A percentile compares a stretch with the other conserved stretches of the same genome.
Conservation (phyloP, 2,888 invertebrate species). For the Coecobrya sp. region DNA sequence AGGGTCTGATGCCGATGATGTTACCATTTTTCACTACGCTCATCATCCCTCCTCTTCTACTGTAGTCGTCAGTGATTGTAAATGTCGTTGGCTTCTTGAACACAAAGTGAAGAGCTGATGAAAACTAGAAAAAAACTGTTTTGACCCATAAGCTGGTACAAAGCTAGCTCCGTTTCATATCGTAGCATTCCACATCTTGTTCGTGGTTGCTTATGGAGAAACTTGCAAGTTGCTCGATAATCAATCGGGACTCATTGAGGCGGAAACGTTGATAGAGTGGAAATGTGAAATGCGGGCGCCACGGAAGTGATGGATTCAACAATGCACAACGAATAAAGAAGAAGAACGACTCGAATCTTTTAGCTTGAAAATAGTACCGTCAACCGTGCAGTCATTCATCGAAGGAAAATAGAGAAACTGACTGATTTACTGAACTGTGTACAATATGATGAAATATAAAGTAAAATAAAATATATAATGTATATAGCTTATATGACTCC, state of each 20-base stretch:
- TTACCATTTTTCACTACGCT: constrained; percentile 15
- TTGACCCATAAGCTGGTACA: constrained; percentile 58
- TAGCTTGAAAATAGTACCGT: constrained; percentile 56
- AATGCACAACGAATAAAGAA: constrained; percentile 29
- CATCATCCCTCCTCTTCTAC: neutral
- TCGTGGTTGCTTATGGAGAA: neutral
- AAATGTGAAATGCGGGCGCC: constrained; percentile 80
- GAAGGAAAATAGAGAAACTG: constrained; percentile 41
- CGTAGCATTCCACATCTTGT: constrained; percentile 23
- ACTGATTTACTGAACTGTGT: constrained; percentile 57
- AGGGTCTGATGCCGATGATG: constrained; percentile 16
- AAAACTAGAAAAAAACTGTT: constrained; percentile 55
- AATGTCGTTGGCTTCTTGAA: constrained; percentile 73
- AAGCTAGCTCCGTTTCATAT: neutral
- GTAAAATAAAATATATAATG: neutral
- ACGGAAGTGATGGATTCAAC: constrained; percentile 79
- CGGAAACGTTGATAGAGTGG: constrained; percentile 85
- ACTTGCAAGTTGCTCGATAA: constrained; percentile 74
- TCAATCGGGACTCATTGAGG: constrained; percentile 85
- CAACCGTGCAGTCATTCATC: constrained; percentile 36
- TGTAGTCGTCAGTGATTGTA: constrained; percentile 28
- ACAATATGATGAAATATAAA: constrained; percentile 33
- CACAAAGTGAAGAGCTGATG: constrained; percentile 61
- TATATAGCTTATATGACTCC: neutral
- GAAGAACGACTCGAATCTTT: constrained; percentile 52